These are phyloP conservation scores for Onychostoma macrolepis DNA, from an alignment of 2,113 vertebrate genomes.

Conservation along the genomic window DNA sequence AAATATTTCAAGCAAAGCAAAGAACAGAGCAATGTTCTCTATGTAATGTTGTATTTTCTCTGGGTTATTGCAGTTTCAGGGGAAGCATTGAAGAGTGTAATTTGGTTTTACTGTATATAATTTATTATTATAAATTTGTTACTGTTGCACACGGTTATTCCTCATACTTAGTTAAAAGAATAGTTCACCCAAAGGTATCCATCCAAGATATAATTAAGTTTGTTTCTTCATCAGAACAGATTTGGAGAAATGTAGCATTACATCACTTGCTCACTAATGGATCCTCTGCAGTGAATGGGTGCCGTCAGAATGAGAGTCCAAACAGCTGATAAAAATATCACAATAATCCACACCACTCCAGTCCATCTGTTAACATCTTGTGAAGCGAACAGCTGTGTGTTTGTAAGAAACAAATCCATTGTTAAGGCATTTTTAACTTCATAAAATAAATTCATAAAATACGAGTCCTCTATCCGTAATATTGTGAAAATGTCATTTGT, in stretches of 20 bases:
- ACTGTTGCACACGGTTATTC: background rate
- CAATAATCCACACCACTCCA: too few species aligned
- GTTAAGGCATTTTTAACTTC: too few species aligned
- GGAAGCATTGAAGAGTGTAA: background rate
- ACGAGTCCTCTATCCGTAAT: too few species aligned
- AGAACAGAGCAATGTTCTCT: background rate
- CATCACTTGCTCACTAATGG: too few species aligned
- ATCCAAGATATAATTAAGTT: background rate
- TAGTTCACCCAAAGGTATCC: background rate
- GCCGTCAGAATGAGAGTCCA: too few species aligned
- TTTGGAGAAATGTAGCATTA: background rate
- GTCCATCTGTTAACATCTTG: too few species aligned
- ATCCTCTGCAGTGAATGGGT: too few species aligned
- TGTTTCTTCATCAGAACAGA: background rate
- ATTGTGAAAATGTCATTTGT: too few species aligned
- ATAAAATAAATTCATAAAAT: too few species aligned
- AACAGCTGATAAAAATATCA: too few species aligned
- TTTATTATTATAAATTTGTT: background rate
- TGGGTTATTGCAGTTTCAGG: background rate
- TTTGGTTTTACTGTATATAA: background rate
- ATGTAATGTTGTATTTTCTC: background rate
- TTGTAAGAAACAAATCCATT: too few species aligned
- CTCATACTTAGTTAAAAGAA: background rate
- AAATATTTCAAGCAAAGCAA: background rate
- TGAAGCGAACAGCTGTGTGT: too few species aligned